These are phyloP conservation scores for Drosophila jambulina DNA, from an alignment of 1,140 invertebrate genomes.

Conservation along the genomic window DNA sequence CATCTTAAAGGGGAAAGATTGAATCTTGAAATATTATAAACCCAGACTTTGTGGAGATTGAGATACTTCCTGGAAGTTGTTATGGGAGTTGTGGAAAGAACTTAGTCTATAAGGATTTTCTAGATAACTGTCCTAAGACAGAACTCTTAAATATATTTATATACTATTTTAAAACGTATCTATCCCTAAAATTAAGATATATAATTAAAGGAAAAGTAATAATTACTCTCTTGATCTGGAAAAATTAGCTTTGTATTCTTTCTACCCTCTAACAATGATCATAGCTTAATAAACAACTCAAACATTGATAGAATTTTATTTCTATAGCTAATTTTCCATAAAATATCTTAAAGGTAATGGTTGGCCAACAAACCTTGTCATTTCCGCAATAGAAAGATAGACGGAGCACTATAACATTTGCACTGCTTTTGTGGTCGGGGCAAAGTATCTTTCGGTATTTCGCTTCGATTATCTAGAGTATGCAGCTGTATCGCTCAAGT, in stretches of 20 bases:
- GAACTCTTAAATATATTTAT: not conserved
- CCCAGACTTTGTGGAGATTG: not conserved
- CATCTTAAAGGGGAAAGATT: conserved; percentile 1
- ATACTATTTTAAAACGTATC: too few species aligned
- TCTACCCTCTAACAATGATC: not conserved
- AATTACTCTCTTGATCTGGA: not conserved
- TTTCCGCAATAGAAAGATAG: conserved; percentile 59
- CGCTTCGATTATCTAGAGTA: conserved; percentile 33
- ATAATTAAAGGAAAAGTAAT: not conserved
- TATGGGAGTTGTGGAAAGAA: not conserved
- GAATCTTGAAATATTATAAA: conserved; percentile 2
- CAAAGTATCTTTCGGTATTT: conserved; percentile 56
- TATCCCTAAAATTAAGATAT: not conserved
- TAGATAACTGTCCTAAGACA: not conserved
- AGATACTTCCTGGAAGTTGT: conserved; percentile 8
- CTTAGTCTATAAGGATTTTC: not conserved
- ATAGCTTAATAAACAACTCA: not conserved
- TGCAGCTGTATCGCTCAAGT: conserved; percentile 56
- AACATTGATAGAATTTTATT: not conserved
- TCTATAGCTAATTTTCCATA: not conserved
- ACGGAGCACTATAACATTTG: conserved; percentile 67
- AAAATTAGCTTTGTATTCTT: not conserved
- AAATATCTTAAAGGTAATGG: conserved; percentile 4
- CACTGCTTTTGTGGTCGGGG: conserved; percentile 39
- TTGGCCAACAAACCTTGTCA: conserved; percentile 70